Evolutionary conservation across 2,113 vertebrate genomes (phyloP).

Genomic region (Dryoscopus gambensis): DNA sequence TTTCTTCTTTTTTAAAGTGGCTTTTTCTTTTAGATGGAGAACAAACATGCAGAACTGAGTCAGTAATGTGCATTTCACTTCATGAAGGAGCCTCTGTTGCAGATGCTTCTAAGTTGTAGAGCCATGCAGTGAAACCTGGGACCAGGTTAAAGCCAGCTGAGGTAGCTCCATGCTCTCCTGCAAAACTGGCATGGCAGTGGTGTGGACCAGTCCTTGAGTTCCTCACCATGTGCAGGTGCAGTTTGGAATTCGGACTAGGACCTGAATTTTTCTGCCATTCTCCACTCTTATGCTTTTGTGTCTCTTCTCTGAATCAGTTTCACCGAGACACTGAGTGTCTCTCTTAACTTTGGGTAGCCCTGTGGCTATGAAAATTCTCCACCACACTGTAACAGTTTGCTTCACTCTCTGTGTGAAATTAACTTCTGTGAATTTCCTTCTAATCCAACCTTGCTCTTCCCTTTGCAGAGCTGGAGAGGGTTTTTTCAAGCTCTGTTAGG

Average conservation of each 20-base stretch:
- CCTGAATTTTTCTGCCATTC: not conserved
- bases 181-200: not conserved
- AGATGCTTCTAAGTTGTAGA: not conserved
- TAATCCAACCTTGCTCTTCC: not conserved
- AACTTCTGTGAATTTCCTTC: not conserved
- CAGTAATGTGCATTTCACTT: not conserved
- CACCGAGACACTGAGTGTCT: rapidly evolving
- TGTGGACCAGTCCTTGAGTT: rapidly evolving
- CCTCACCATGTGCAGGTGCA: rapidly evolving
- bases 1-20: not conserved
- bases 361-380: not conserved
- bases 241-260: not conserved
- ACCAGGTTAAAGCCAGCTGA: not conserved
- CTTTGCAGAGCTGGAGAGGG: not conserved
- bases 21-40: not conserved
- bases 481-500: not conserved
- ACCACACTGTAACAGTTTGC: not conserved
- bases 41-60: not conserved
- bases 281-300: not conserved
- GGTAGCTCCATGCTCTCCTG: not conserved
- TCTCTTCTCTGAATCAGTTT: not conserved
- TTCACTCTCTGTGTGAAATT: no score
- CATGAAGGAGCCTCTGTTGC: not conserved
- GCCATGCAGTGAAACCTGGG: not conserved
- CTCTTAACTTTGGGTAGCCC: not conserved